These are phyloP conservation scores for Phaethon lepturus DNA, from an alignment of 2,113 vertebrate species.

Conservation along the genomic window DNA sequence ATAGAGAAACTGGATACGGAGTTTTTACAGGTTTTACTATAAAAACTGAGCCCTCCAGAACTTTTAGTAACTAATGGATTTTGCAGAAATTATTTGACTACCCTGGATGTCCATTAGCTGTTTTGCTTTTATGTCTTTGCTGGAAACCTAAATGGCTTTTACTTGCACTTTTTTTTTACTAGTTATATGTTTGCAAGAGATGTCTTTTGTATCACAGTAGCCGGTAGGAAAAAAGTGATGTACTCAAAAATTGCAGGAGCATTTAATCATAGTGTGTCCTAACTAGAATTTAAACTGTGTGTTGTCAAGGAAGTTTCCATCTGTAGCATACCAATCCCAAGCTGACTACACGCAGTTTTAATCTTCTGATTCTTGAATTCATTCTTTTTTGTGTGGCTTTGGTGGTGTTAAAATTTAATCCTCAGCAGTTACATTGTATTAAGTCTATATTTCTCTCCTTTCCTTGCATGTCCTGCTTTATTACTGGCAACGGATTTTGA, in stretches of 20 bases:
- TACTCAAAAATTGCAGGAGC: not conserved
- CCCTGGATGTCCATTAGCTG: conserved; percentile 70
- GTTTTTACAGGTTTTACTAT: conserved; percentile 78
- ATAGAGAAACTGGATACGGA: conserved; percentile 78
- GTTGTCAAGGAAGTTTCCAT: conserved; percentile 33
- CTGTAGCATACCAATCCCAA: not conserved
- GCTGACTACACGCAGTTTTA: not conserved
- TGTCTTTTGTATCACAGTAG: conserved; percentile 37
- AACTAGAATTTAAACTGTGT: not conserved
- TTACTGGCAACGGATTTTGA: not conserved
- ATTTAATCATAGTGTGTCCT: conserved; percentile 7
- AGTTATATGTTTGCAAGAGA: conserved; percentile 53
- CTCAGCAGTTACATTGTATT: not conserved
- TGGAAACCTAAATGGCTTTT: conserved; percentile 70
- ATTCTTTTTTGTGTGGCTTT: conserved; percentile 27
- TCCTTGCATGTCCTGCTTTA: not conserved
- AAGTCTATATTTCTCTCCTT: not conserved
- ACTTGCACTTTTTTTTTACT: conserved; percentile 43
- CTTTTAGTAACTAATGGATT: conserved; percentile 84
- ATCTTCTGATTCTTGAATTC: conserved; percentile 5
- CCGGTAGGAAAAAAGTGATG: not conserved
- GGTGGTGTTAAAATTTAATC: conserved; percentile 39
- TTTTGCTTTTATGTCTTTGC: conserved; percentile 63
- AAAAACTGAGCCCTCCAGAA: conserved; percentile 77
- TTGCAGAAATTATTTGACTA: conserved; percentile 81